A percentile compares a stretch with the other conserved stretches of the same genome.
Conservation (phyloP, 2,888 invertebrate species). For the Caenorhabditis sp. region DNA sequence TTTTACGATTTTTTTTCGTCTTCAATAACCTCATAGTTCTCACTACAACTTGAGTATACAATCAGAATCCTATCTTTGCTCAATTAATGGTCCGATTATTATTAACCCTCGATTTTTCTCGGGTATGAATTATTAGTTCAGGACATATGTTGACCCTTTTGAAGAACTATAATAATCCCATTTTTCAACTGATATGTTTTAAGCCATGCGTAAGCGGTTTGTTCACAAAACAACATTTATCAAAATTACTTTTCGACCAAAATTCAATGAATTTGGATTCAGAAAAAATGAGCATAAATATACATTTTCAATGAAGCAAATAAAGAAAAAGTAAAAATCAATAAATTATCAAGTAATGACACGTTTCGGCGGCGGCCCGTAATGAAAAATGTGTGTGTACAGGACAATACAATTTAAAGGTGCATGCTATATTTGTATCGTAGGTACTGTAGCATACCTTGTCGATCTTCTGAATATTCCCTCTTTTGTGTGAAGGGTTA, state of each 20-base stretch:
- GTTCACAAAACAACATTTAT: neutral
- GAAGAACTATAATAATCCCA: too few species aligned
- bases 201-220: neutral
- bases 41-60: too few species aligned
- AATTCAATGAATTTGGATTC: too few species aligned
- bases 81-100: too few species aligned
- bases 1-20: too few species aligned
- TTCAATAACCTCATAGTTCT: too few species aligned
- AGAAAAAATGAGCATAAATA: too few species aligned
- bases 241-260: neutral
- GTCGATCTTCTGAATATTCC: slow-evolving; percentile 50
- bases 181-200: neutral
- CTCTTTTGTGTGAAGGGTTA: slow-evolving; percentile 59
- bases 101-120: too few species aligned
- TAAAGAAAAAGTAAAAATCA: neutral
- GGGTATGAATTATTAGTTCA: too few species aligned
- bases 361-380: neutral
- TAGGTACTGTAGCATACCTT: slow-evolving; percentile 51
- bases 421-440: slow-evolving; percentile 6
- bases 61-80: too few species aligned
- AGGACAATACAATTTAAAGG: neutral
- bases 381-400: neutral
- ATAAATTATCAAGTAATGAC: neutral
- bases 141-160: too few species aligned
- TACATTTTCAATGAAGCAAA: slow-evolving; percentile 2